Base-by-base conservation (phyloP, 2,888 invertebrate species). In the Junonia oenone region DNA sequence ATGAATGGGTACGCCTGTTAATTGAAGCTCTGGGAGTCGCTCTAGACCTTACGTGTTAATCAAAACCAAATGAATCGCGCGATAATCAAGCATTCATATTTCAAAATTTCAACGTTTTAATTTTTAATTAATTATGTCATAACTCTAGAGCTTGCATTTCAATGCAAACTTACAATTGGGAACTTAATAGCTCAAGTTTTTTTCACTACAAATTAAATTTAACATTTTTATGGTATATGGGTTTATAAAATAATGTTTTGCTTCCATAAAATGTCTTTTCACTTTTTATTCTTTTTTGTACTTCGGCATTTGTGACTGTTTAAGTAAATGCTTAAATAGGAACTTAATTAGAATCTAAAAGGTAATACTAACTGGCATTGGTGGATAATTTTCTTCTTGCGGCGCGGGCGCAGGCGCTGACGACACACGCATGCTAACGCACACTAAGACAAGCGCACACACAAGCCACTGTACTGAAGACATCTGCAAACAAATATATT, bases 351-450 rank as follows among this genome's bases (percentile, higher is more conserved):
- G 6, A 29, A 29, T 29, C 11, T n/a, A 33, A 3, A 33, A n/a
- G n/a, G n/a, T 2, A 33, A 59, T 57, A 73, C 83, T 83, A 69
- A 91, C 91, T 62, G 90, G 90, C 84, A 84, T 86, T n/a, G 90
- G 90, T 26, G 89, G 88, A 45, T 69, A 75, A 22, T 78, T 63
- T 22, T 72, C 78, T 58, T 83, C 77, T 58, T 82, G 83, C 2
- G 84, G 80, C 49, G 83, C 86, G 1, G 89, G 86, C 61, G 88
- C 89, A 22, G 77, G 56, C 26, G 56, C 56, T 2, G 57, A 27
- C n/a, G 50, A 66, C 26, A 64, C 59, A 61, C 77, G 73, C 63
- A 81, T 68, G 66, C 83, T 84, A 13, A 83, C 68, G 62, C 81
- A 84, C 48, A 78, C 73, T 59, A 86, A 57, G 45, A 77, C 73